These are phyloP conservation scores for Sus cebifrons DNA, from an alignment of 2,797 vertebrate species.

Conservation along the genomic window DNA sequence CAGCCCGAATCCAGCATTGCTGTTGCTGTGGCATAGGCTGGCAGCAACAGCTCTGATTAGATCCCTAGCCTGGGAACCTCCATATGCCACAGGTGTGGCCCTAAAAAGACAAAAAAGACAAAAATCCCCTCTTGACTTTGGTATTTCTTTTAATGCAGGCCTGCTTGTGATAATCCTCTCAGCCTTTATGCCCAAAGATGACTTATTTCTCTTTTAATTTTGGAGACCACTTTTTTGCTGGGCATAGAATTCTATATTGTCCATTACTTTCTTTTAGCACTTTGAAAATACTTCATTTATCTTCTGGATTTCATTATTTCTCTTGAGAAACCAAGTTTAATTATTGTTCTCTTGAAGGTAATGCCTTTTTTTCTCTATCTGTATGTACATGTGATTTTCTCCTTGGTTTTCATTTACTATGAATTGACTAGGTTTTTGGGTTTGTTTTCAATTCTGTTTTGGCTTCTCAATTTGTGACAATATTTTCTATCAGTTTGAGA, in stretches of 20 bases:
- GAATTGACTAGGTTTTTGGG: neutral
- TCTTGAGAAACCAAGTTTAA: constrained; percentile 6
- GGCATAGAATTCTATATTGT: neutral
- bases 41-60: too few relatives aligned
- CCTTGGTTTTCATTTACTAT: neutral
- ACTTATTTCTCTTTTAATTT: constrained; percentile 7
- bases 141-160: neutral
- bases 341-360: constrained; percentile 1
- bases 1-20: too few relatives aligned
- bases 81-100: too few relatives aligned
- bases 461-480: neutral
- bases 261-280: neutral
- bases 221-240: neutral
- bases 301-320: neutral
- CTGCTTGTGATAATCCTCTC: neutral
- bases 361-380: neutral
- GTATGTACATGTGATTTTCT: neutral
- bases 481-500: neutral
- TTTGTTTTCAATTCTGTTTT: constrained; percentile 29
- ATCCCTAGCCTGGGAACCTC: too few relatives aligned
- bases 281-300: neutral
- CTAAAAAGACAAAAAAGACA: too few relatives aligned
- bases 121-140: neutral
- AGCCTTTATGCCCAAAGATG: neutral
- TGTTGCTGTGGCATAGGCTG: too few relatives aligned